Evolutionary conservation across 1,140 invertebrate genomes (phyloP), one percentile per base, ranked within the genome.

Genomic region (Drosophila pandora): DNA sequence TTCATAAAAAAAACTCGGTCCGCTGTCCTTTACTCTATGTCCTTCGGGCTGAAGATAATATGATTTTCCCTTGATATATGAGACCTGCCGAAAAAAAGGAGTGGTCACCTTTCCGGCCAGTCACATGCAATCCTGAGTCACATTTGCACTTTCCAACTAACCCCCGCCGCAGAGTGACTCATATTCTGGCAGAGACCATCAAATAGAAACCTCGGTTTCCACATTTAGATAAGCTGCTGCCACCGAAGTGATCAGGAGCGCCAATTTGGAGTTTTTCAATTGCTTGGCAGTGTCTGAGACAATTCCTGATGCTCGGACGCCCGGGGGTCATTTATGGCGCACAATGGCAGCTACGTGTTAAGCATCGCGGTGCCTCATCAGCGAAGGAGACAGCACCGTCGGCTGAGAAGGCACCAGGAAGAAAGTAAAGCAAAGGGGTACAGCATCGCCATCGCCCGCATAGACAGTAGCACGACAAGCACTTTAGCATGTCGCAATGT

Each of bases 311-410:
- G 34, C 52, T 57, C 23, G 41, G 47, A 28, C 32, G 80, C 79
- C 79, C 50, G 59, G 65, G 57, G 82, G 74, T 88, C 78, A 62
- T 87, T 71, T 76, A 64, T 79, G 78, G 58, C 78, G 71, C 83
- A 88, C 83, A 87, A 87, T 82, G 82, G 75, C 65, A 68, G 78
- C 70, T 87, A 87, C 82, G 82, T 87, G 82, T 87, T 87, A 87
- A 88, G 82, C 82, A 74, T 47, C 65, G 60, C 70, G 53, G 54
- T 74, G 70, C 45, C 72, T 73, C 71, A 74, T 64, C 71, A 72
- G 47, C 67, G 53, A 43, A n/a, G 34, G 34, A 37, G 10, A 7
- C 48, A 30, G 22, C 7, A 5, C 25, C 7, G 25, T 6, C 1
- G 25, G 25, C 6, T 48, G 10, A 47, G 37, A 57, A 77, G 58